Evolutionary conservation across 2,797 vertebrate genomes (phyloP).

Genomic region (Allobates femoralis): DNA sequence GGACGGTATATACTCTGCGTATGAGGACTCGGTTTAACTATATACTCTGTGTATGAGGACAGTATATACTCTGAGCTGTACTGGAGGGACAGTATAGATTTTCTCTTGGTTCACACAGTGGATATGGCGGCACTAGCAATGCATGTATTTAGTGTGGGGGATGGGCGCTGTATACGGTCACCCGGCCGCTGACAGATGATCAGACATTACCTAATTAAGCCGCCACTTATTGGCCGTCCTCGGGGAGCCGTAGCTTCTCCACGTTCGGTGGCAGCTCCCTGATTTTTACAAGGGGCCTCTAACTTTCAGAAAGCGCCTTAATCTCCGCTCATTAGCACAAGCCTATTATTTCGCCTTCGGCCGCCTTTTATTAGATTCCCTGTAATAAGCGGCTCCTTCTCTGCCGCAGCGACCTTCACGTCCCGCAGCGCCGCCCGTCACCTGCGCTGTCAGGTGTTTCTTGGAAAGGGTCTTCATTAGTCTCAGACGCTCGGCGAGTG

Average conservation of each 20-base stretch:
- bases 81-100: not conserved
- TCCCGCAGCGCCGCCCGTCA: not conserved
- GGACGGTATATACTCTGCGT: no score
- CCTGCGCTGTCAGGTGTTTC: constrained; percentile 8
- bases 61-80: no score
- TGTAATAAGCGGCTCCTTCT: not conserved
- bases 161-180: accelerated
- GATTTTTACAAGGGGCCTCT: constrained; percentile 4
- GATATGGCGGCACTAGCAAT: not conserved
- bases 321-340: constrained; percentile 45
- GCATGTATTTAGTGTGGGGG: not conserved
- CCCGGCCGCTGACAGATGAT: constrained; percentile 18
- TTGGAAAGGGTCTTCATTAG: not conserved
- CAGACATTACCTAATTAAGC: constrained; percentile 46
- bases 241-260: not conserved
- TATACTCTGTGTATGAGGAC: not conserved
- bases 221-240: not conserved
- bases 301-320: constrained; percentile 25
- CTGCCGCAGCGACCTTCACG: constrained; percentile 16
- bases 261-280: constrained; percentile 3
- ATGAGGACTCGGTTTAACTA: not conserved
- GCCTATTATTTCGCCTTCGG: constrained; percentile 38
- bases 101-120: not conserved
- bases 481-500: not conserved
- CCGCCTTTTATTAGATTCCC: constrained; percentile 40